Percentiles rank a stretch among this genome's conserved stretches.
Conservation (phyloP, 2,888 invertebrate species). For the Drosophila barbarae region DNA sequence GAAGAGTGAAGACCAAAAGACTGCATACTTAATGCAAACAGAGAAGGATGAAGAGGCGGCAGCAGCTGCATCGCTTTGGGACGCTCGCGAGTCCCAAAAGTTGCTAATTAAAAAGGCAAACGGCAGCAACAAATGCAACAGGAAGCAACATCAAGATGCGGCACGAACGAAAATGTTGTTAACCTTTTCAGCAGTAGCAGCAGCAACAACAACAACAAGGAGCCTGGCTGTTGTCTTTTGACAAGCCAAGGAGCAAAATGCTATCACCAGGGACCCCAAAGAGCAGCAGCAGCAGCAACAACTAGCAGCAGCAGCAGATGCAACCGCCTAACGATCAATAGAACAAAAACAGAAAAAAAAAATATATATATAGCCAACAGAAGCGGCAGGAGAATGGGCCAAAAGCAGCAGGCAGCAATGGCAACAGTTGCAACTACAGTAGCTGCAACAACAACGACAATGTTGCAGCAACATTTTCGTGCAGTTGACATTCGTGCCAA, state of each 20-base stretch:
- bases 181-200: conserved; percentile 64
- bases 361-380: conserved; percentile 31
- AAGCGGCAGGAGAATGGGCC: conserved; percentile 49
- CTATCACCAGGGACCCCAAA: conserved; percentile 70
- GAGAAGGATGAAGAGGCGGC: conserved; percentile 12
- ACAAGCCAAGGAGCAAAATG: conserved; percentile 72
- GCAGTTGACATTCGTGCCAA: conserved; percentile 73
- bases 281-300: conserved; percentile 38
- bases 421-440: conserved; percentile 23
- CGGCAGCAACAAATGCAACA: conserved; percentile 64
- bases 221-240: conserved; percentile 61
- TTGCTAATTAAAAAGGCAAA: conserved; percentile 75
- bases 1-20: conserved; percentile 44
- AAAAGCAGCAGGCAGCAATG: conserved; percentile 54
- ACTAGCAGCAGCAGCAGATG: conserved; percentile 39
- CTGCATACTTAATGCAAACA: conserved; percentile 66
- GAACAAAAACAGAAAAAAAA: conserved; percentile 53
- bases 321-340: conserved; percentile 70
- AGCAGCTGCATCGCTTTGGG: conserved; percentile 65
- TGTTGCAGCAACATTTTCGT: conserved; percentile 68
- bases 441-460: conserved; percentile 40
- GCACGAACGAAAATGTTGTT: conserved; percentile 73
- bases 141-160: conserved; percentile 72
- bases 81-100: conserved; percentile 68
- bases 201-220: conserved; percentile 39